Evolutionary conservation across 2,888 invertebrate genomes (phyloP).

Genomic region (Drosophila peninsularis): DNA sequence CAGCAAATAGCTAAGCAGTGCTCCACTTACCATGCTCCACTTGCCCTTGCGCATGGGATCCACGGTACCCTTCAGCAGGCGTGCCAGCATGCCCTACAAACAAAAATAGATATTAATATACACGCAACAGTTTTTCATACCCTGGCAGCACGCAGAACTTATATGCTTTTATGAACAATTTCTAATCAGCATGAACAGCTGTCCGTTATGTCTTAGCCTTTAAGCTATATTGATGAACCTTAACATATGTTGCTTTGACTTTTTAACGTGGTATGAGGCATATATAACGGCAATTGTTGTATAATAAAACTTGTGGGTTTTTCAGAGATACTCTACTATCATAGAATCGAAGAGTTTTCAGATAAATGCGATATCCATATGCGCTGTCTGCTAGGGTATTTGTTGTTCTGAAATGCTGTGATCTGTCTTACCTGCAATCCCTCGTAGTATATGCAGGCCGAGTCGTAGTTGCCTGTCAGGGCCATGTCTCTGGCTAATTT

Average conservation of each 20-base stretch:
- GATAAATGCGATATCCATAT: no score
- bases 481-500: slow-evolving; percentile 98
- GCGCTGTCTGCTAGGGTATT: background rate
- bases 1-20: background rate
- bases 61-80: slow-evolving; percentile 91
- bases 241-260: background rate
- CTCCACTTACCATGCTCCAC: slow-evolving; percentile 91
- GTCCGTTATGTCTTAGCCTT: background rate
- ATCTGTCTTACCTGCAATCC: slow-evolving; percentile 53
- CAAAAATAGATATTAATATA: background rate
- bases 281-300: background rate
- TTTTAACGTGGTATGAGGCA: background rate
- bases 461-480: slow-evolving; percentile 97
- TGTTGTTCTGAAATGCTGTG: slow-evolving; percentile 3
- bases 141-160: background rate
- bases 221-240: slow-evolving; percentile 14
- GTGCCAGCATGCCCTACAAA: slow-evolving; percentile 92
- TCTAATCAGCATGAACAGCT: background rate
- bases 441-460: slow-evolving; percentile 87
- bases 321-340: no score
- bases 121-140: background rate
- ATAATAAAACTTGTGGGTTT: background rate
- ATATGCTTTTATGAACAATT: background rate
- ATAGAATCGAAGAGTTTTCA: no score
- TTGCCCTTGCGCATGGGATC: slow-evolving; percentile 93